Conservation (phyloP, 37 sponge, comb jelly and placozoan genomes). For the Lycopodina hypogea region DNA sequence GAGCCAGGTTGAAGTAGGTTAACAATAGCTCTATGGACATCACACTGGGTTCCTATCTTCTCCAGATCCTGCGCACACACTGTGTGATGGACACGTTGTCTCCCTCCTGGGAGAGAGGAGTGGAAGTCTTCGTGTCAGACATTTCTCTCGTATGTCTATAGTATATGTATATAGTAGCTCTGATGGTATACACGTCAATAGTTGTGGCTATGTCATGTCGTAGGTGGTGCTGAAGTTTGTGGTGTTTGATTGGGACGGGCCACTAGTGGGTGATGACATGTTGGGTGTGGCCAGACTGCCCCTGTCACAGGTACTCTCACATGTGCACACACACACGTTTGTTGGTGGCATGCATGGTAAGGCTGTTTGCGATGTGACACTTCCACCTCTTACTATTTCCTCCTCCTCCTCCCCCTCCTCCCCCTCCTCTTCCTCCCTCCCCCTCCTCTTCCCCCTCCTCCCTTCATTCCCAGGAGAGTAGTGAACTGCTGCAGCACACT, state of each 20-base stretch:
- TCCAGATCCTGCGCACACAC: constrained; percentile 42
- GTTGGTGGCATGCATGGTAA: background rate
- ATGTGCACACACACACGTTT: background rate
- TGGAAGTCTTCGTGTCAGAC: constrained; percentile 50
- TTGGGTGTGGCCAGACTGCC: constrained; percentile 44
- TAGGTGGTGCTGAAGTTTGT: constrained; percentile 49
- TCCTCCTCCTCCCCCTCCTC: constrained; percentile 3
- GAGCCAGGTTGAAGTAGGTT: no score
- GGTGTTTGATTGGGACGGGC: constrained; percentile 63
- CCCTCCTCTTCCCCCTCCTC: background rate
- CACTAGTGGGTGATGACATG: constrained; percentile 51
- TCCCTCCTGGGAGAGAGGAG: constrained; percentile 53
- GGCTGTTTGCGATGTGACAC: no score
- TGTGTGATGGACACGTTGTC: constrained; percentile 33
- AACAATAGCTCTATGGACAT: no score
- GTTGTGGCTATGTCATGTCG: no score
- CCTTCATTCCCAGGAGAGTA: constrained; percentile 12
- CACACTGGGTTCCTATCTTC: no score
- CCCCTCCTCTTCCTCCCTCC: background rate
- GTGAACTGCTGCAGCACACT: constrained; percentile 17
- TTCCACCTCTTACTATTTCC: constrained; percentile 4
- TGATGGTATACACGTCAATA: no score
- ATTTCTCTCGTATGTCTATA: constrained; percentile 34
- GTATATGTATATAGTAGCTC: no score
- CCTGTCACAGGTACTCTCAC: constrained; percentile 10